Conservation (phyloP, 2,888 invertebrate genomes). For the Leucozona laternaria region DNA sequence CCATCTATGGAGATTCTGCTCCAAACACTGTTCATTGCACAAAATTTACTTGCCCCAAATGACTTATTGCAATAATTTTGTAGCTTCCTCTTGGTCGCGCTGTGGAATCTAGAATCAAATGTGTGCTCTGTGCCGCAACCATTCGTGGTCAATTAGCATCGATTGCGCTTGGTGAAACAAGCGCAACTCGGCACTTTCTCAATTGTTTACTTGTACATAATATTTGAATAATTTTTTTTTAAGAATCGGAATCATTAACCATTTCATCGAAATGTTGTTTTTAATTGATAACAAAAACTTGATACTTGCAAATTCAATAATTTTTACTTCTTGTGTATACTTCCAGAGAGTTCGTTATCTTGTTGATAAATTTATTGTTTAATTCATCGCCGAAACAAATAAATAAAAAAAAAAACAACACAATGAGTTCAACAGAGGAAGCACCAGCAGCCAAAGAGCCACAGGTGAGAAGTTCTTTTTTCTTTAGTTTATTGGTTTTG, state of each 20-base stretch:
- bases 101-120: not conserved
- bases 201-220: not conserved
- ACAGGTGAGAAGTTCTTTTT: conserved; percentile 58
- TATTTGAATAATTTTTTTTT: conserved; percentile 27
- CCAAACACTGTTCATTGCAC: not conserved
- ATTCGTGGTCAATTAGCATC: conserved; percentile 57
- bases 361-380: not conserved
- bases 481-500: not conserved
- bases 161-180: conserved; percentile 43
- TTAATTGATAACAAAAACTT: not conserved
- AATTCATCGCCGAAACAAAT: not conserved
- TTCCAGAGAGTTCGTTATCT: conserved; percentile 38
- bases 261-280: not conserved
- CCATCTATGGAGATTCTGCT: conserved; percentile 18
- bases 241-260: not conserved
- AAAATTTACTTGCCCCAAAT: conserved; percentile 54
- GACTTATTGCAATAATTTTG: not conserved
- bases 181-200: conserved; percentile 51
- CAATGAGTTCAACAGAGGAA: conserved; percentile 69
- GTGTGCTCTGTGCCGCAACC: not conserved
- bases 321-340: not conserved
- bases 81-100: not conserved
- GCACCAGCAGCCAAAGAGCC: conserved; percentile 57
- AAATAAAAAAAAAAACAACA: conserved; percentile 16
- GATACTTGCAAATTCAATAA: not conserved